Evolutionary conservation across 2,888 invertebrate genomes (phyloP).

Genomic region (Drosophila flavopinicola): DNA sequence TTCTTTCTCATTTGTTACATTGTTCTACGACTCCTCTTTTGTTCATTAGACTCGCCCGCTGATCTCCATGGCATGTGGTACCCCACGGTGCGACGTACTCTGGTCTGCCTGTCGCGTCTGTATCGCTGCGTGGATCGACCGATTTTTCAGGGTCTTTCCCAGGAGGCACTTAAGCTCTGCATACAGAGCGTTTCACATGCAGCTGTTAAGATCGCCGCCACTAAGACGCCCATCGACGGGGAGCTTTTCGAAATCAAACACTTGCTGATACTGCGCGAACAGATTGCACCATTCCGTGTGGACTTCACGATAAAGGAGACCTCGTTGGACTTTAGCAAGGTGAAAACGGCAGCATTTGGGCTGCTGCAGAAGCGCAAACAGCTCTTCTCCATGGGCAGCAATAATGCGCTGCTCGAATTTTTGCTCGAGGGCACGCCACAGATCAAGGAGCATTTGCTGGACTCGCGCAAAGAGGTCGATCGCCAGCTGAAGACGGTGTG

Average conservation of each 20-base stretch:
- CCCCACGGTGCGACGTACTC: constrained; percentile 96
- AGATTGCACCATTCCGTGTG: constrained; percentile 98
- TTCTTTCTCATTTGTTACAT: no score
- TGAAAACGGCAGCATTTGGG: constrained; percentile 93
- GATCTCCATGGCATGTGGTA: constrained; percentile 99
- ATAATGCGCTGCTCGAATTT: constrained; percentile 97
- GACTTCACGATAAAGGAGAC: constrained; percentile 97
- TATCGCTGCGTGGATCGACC: constrained; percentile 95
- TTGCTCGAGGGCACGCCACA: constrained; percentile 96
- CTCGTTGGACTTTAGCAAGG: constrained; percentile 95
- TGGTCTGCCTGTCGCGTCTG: constrained; percentile 96
- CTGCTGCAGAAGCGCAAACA: constrained; percentile 91
- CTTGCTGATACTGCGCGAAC: constrained; percentile 96
- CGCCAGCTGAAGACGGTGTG: constrained; percentile 95
- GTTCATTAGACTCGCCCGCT: constrained; percentile 90
- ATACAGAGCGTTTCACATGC: constrained; percentile 95
- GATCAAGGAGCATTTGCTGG: constrained; percentile 95
- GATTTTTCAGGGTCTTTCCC: constrained; percentile 98
- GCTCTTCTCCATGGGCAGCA: constrained; percentile 93
- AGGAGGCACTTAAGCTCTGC: constrained; percentile 96
- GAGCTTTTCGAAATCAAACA: constrained; percentile 99
- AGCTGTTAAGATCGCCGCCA: constrained; percentile 90
- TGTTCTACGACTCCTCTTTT: no score
- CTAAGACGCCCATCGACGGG: constrained; percentile 94
- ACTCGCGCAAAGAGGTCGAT: constrained; percentile 98